These are phyloP conservation scores for Rattus norvegicus DNA, from an alignment of 2,113 vertebrate species.

Conservation along the genomic window DNA sequence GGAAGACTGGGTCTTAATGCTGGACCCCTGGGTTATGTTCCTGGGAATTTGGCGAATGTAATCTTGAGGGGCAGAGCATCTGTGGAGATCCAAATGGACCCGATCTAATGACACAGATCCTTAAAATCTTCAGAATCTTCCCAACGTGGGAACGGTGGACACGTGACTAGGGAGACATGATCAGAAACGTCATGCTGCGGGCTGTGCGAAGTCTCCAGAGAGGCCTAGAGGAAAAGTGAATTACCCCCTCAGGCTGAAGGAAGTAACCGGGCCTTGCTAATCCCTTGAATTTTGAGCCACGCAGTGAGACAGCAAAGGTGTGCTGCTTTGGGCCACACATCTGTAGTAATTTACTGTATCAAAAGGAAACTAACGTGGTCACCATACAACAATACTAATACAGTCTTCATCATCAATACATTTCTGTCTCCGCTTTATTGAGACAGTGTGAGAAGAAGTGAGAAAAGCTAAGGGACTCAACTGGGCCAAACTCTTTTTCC, in stretches of 20 bases:
- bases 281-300: background rate
- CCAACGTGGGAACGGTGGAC: background rate
- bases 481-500: background rate
- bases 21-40: background rate
- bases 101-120: background rate
- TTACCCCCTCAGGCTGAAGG: background rate
- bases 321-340: background rate
- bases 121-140: background rate
- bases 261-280: background rate
- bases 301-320: background rate
- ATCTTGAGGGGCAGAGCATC: background rate
- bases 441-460: background rate
- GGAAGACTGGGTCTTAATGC: background rate
- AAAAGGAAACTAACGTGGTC: background rate
- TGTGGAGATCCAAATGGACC: background rate
- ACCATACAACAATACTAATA: background rate
- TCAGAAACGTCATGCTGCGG: background rate
- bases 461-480: background rate
- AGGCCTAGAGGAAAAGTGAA: background rate
- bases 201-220: background rate
- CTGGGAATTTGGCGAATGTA: background rate
- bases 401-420: background rate
- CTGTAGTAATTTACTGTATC: background rate
- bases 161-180: background rate
- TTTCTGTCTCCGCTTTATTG: background rate